Base-by-base conservation (phyloP, 2,797 vertebrate species). In the Babyrousa celebensis region DNA sequence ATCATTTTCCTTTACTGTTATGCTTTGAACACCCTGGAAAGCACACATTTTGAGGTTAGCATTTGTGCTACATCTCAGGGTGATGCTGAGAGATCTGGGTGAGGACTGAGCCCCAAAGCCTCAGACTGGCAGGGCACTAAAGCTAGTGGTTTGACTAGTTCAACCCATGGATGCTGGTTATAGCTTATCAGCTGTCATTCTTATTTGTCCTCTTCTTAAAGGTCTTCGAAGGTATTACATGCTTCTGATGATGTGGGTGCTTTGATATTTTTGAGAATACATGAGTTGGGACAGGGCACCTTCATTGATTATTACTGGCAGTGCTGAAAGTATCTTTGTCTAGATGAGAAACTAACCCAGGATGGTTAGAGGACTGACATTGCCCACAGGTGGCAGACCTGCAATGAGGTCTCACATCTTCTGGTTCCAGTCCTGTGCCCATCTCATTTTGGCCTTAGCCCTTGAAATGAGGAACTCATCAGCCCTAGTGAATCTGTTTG, bases 391-490 rank as follows among this genome's bases (percentile, higher is more conserved):
- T 43, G 7, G 27, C 36, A 67, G 77, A 92, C 25, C 17, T 71
- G 56, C 65, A 52, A 8, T 2, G 75, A 93, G 36, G 4, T n/a
- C 68, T 67, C 4, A 2, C 21, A 7, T 29, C 58, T 84, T 84
- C 40, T 27, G 29, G 67, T 67, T 77, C 54, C 11, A 15, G 32
- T n/a, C 62, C 8, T 15, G 40, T 40, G 11, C 48, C 83, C 75
- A 68, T 21, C 29, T 25, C 18, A 0, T 86, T 94, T 93, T 56
- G 43, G 21, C 78, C 40, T 92, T 32, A 71, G 29, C 17, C 58
- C 14, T 96, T 95, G 78, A 67, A 92, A 48, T 40, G 52, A 95
- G 78, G 48, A 83, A 8, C 43, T 62, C 40, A 40, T 84, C 20
- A 63, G 29, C 16, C 7, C 72, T 20, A 11, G 9, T 43, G 72